phyloP scores from a whole-genome alignment of 2,113 vertebrate species.

The Phalacrocorax aristotelis region DNA sequence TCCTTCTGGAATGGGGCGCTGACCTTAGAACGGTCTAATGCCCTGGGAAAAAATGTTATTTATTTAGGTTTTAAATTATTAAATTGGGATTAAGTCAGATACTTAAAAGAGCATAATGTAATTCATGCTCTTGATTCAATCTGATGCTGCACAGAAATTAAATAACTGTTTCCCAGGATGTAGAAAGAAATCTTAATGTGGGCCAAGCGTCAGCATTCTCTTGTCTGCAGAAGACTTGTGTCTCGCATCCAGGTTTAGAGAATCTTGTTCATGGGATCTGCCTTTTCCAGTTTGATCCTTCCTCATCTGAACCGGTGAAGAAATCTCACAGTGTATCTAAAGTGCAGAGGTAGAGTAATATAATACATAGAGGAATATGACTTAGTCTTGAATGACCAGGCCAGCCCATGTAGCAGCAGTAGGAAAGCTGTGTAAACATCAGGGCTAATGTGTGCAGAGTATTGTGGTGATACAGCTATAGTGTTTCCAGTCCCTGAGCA shows the following conservation, averaged over 20 bases:
- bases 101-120: not conserved
- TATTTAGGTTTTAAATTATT: conserved; percentile 3
- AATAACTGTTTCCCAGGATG: not conserved
- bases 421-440: not conserved
- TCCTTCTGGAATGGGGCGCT: not conserved
- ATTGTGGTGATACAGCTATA: not conserved
- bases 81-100: not conserved
- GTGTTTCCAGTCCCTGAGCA: not conserved
- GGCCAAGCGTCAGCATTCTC: not conserved
- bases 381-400: not conserved
- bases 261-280: not conserved
- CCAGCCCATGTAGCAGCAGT: not conserved
- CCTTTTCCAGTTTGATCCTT: not conserved
- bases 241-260: not conserved
- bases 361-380: not conserved
- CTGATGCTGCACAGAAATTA: not conserved
- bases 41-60: not conserved
- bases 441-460: not conserved
- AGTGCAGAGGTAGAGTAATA: not conserved
- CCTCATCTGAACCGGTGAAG: not conserved
- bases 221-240: not conserved
- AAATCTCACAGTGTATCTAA: not conserved
- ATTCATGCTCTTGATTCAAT: not conserved
- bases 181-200: not conserved
- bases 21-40: not conserved